Base-by-base conservation (phyloP, 2,797 vertebrate species). In the Urocyon cinereoargenteus region DNA sequence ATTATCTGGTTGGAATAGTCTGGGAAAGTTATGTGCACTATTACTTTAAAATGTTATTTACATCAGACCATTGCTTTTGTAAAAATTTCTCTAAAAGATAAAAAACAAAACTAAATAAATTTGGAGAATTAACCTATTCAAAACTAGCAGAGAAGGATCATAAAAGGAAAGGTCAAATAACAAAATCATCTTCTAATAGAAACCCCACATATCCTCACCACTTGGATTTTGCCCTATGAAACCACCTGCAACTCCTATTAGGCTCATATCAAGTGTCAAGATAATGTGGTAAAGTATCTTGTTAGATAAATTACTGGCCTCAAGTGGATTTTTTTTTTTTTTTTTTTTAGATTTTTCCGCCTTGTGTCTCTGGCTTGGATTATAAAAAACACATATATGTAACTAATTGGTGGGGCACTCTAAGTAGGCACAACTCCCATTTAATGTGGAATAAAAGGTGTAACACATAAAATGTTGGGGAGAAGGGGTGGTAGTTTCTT, bases 1-100 rank as follows among this genome's bases (percentile, higher is more conserved):
- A 98, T 98, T 96, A 98, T 98, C 98, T 97, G 98, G 98, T 97
- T 98, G 98, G 97, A 98, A 98, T 96, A 98, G 97, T 98, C 98
- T 72, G 97, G 97, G 98, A 98, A 98, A 98, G 97, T 98, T 98
- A 98, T 98, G 98, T 98, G 98, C 98, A 98, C 98, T 98, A 98
- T 75, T 98, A 98, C 97, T 98, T 98, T 95, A 98, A 98, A 98
- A 98, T 94, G 98, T 98, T 99, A 98, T 99, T 99, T 99, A 99
- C 98, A 99, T 98, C 98, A 98, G 97, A 98, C 91, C 97, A 97
- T 49, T 49, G 40, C 91, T 96, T 97, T 97, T 93, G 92, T 96
- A 97, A 98, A 97, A 98, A 95, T 91, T 97, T 96, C 64, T 94
- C 93, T 91, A 90, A 92, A 93, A 95, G 68, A 81, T 86, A 77